Evolutionary conservation across 1,140 invertebrate genomes (phyloP).

Genomic region (Acyrthosiphon pisum): DNA sequence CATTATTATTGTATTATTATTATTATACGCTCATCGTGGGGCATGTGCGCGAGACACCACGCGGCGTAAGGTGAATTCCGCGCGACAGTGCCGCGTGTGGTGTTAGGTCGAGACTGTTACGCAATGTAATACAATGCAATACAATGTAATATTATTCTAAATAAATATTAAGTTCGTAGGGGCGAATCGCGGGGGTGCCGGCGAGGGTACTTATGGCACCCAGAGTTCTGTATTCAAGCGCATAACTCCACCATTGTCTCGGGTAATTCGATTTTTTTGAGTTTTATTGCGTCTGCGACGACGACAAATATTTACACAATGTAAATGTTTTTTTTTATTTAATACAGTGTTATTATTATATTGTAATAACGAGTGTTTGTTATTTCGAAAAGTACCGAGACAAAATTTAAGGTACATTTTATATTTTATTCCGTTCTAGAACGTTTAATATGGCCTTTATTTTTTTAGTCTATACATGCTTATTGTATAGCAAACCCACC

Average conservation of each 20-base stretch:
- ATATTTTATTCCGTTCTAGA: too few relatives aligned
- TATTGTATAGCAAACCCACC: too few relatives aligned
- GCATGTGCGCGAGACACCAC: not conserved
- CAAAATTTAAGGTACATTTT: too few relatives aligned
- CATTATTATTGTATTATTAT: not conserved
- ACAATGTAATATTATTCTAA: not conserved
- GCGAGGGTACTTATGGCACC: not conserved
- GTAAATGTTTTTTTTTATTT: not conserved
- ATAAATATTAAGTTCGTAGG: not conserved
- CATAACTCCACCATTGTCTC: not conserved
- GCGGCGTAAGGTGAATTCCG: not conserved
- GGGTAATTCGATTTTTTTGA: not conserved
- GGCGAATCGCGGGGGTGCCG: not conserved
- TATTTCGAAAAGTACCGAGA: too few relatives aligned
- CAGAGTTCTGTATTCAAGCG: not conserved
- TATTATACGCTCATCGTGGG: not conserved
- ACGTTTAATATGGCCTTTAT: too few relatives aligned
- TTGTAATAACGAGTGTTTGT: too few relatives aligned
- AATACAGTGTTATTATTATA: too few relatives aligned
- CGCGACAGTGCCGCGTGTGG: not conserved
- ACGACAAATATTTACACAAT: not conserved
- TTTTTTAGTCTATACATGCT: too few relatives aligned
- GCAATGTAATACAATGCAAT: not conserved
- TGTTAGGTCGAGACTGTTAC: not conserved
- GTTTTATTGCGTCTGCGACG: not conserved